These are phyloP conservation scores for Trichonephila clavata DNA, from an alignment of 1,140 invertebrate species.

Conservation along the genomic window DNA sequence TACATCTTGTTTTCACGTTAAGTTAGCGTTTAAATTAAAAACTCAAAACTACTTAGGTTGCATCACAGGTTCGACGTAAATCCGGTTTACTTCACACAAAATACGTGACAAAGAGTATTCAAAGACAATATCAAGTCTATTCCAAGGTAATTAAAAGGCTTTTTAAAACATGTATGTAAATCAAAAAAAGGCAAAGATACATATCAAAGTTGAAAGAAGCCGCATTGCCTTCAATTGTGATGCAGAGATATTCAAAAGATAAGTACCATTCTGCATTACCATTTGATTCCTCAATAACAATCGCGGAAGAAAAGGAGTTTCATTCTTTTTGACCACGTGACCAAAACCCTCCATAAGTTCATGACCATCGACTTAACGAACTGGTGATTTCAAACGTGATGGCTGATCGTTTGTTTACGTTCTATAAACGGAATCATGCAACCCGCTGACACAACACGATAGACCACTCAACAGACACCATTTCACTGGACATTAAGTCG, in stretches of 20 bases:
- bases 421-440: not conserved
- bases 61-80: too few relatives aligned
- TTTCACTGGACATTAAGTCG: not conserved
- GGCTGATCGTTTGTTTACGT: not conserved
- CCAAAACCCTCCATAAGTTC: not conserved
- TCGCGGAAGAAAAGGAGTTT: not conserved
- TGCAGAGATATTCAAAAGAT: not conserved
- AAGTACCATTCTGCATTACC: not conserved
- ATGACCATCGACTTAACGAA: conserved; percentile 42
- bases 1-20: too few relatives aligned
- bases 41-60: too few relatives aligned
- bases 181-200: too few relatives aligned
- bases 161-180: too few relatives aligned
- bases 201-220: not conserved
- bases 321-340: conserved; percentile 13
- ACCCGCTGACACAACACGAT: conserved; percentile 48
- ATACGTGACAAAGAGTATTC: too few relatives aligned
- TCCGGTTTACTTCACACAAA: too few relatives aligned
- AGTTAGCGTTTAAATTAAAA: too few relatives aligned
- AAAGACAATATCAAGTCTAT: too few relatives aligned
- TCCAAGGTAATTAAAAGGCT: too few relatives aligned
- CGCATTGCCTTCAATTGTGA: not conserved
- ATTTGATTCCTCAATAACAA: not conserved
- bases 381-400: not conserved
- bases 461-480: conserved; percentile 11